Evolutionary conservation across 2,888 invertebrate genomes (phyloP), one percentile per base, ranked within the genome.

Genomic region (Gisinianus flammeolus): DNA sequence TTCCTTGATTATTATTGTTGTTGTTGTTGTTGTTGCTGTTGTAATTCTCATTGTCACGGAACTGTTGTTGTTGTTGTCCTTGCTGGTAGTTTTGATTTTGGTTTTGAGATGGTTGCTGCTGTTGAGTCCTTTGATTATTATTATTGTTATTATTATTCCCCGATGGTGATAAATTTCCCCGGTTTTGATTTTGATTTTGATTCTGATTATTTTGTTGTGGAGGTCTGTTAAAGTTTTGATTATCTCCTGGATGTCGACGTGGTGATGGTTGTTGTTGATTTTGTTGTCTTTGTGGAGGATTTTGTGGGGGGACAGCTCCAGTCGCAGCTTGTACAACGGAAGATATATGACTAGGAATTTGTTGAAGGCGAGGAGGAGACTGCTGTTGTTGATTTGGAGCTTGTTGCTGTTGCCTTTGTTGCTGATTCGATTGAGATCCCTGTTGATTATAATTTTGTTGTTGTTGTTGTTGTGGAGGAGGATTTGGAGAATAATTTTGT

Each of bases 251-350:
- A 66, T 68, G 68, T 12, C 68, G 33, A 5, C 68, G 35, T 24
- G n/a, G n/a, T 8, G 35, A 44, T 68, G 19, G 68, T 4, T 16
- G 68, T 33, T 35, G 33, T 5, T 26, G 58, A 8, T 71, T 19
- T 26, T 2, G 54, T 54, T 52, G 62, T 24, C 22, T 22, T 33
- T 62, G 22, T 56, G 62, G 24, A 33, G 75, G 31, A 62, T 24
- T 64, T 26, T 8, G 24, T 19, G 33, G 73, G 6, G 77, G 26
- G 5, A 67, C 76, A 22, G 76, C 76, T 22, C 76, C 76, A 19
- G 76, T 76, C 24, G 76, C 68, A 44, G 76, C 76, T 33, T 56
- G 54, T 30, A 76, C 69, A 10, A 69, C 31, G 5, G 31, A 30
- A 28, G 56, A 24, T 30, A 76, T 58, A 12, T 56, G 19, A 44